Evolutionary conservation across 2,888 invertebrate species (phyloP).

Genomic region (Pharmacophagus antenor): DNA sequence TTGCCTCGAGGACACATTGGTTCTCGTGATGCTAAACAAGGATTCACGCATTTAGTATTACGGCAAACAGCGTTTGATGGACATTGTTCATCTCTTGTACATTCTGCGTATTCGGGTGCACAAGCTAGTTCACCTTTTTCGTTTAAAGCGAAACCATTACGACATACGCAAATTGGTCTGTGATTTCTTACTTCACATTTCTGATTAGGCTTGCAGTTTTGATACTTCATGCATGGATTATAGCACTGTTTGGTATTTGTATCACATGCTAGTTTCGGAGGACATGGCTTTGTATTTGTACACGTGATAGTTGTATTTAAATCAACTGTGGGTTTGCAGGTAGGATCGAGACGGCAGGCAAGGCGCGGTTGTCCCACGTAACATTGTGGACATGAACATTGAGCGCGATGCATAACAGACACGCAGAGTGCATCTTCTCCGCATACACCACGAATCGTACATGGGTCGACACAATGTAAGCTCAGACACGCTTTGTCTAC

Average conservation of each 20-base stretch:
- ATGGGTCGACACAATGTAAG: conserved; percentile 94
- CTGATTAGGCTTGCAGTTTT: conserved; percentile 89
- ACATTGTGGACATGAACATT: conserved; percentile 94
- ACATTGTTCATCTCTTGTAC: conserved; percentile 90
- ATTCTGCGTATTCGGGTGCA: conserved; percentile 90
- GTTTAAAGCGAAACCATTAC: conserved; percentile 92
- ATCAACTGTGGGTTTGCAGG: conserved; percentile 84
- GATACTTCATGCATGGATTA: conserved; percentile 88
- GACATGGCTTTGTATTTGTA: conserved; percentile 85
- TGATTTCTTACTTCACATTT: conserved; percentile 94
- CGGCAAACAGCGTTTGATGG: conserved; percentile 92
- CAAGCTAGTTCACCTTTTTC: conserved; percentile 93
- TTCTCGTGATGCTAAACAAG: conserved; percentile 85
- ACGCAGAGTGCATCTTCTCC: conserved; percentile 94
- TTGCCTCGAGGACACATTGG: conserved; percentile 90
- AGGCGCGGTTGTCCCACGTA: conserved; percentile 91
- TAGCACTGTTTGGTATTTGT: conserved; percentile 85
- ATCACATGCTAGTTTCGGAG: conserved; percentile 88
- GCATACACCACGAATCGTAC: conserved; percentile 92
- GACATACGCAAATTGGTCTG: conserved; percentile 92
- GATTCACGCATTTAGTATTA: conserved; percentile 91
- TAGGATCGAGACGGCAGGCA: conserved; percentile 89
- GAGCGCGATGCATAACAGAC: conserved; percentile 90
- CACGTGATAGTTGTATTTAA: conserved; percentile 83
- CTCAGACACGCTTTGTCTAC: conserved; percentile 95